These are phyloP conservation scores for Drosophila recens DNA, from an alignment of 2,888 invertebrate species.

Conservation along the genomic window DNA sequence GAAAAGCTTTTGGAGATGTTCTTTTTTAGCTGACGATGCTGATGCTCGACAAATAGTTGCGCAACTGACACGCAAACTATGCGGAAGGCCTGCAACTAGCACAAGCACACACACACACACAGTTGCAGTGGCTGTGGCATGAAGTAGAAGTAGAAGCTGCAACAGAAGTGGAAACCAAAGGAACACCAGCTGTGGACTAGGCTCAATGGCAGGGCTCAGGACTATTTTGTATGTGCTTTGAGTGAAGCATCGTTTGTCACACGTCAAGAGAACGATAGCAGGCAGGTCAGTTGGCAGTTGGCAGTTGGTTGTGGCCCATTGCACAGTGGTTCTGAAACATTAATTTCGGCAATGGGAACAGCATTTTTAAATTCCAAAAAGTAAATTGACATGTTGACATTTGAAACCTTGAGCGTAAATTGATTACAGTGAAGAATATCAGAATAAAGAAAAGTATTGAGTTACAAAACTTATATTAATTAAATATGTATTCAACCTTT, in stretches of 20 bases:
- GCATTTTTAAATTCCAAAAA: conserved; percentile 5
- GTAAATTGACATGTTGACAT: conserved; percentile 16
- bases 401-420: background rate
- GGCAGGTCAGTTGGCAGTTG: conserved; percentile 7
- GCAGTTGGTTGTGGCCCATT: background rate
- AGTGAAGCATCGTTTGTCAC: conserved; percentile 75
- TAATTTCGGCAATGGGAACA: conserved; percentile 13
- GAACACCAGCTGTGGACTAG: conserved; percentile 25
- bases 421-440: background rate
- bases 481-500: background rate
- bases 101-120: conserved; percentile 33
- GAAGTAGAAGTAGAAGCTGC: background rate
- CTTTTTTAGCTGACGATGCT: conserved; percentile 32
- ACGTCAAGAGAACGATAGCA: conserved; percentile 46
- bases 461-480: background rate
- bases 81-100: conserved; percentile 62
- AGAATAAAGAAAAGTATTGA: background rate
- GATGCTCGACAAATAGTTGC: conserved; percentile 72
- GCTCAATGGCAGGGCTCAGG: conserved; percentile 41
- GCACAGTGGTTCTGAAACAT: conserved; percentile 32
- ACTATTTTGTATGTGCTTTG: conserved; percentile 62
- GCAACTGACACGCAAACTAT: conserved; percentile 71
- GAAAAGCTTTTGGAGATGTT: conserved; percentile 11
- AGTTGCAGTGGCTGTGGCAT: conserved; percentile 1
- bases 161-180: conserved; percentile 12